Percentiles rank a stretch among this genome's conserved stretches.
Evolutionary conservation across 1,140 invertebrate genomes (phyloP).

Genomic region (Rhynchophorus ferrugineus): DNA sequence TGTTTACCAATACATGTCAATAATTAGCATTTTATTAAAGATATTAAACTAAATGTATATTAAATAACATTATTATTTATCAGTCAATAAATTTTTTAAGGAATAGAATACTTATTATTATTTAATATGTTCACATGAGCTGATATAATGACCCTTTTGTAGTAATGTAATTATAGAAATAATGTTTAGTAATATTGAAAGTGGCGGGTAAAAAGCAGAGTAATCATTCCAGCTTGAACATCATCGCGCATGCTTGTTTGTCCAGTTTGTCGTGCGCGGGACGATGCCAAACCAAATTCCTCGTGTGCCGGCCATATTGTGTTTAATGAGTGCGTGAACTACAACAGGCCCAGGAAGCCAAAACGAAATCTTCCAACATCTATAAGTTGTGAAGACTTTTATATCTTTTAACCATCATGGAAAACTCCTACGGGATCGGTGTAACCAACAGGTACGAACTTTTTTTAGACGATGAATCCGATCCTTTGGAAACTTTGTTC

Average conservation of each 20-base stretch:
- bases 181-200: no score
- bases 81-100: no score
- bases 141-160: no score
- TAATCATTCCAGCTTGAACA: no score
- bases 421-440: constrained; percentile 86
- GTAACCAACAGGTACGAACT: constrained; percentile 87
- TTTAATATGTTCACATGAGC: no score
- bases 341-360: constrained; percentile 37
- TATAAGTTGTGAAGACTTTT: constrained; percentile 38
- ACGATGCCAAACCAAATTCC: constrained; percentile 9
- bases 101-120: no score
- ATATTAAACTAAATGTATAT: no score
- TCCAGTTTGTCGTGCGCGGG: neutral
- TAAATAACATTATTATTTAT: no score
- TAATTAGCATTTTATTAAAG: no score
- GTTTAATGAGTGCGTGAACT: constrained; percentile 39
- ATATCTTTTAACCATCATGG: constrained; percentile 53
- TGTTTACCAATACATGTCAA: no score
- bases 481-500: constrained; percentile 81
- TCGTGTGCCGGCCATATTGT: constrained; percentile 41
- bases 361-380: constrained; percentile 44
- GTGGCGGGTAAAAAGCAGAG: no score
- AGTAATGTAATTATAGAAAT: no score
- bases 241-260: neutral
- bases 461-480: constrained; percentile 78